Evolutionary conservation across 2,797 vertebrate species (phyloP), one percentile per base, ranked within the genome.

Genomic region (Channa striata): DNA sequence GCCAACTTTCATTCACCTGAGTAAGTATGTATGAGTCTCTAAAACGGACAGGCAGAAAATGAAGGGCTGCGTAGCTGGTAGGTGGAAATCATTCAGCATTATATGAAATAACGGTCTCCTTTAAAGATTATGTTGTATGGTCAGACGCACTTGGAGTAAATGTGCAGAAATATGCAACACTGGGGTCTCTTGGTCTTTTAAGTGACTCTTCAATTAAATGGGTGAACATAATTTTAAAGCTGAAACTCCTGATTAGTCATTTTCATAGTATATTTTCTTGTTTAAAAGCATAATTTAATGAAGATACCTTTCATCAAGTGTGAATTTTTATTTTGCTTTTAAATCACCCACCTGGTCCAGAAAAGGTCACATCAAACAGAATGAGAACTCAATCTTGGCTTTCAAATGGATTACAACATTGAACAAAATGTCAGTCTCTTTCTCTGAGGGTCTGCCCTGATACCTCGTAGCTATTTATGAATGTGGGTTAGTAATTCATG

Each of bases 391-490:
- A 11, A 14, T 44, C 36, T 43, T 19, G 19, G 12, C 19, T 34
- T 48, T 70, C 14, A 46, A 20, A 61, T 60, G 46, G 60, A 40
- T 52, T 59, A 8, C 36, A 14, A 59, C 44, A 20, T 39, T 57
- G 44, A 66, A 19, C 13, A 59, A 43, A 75, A 62, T 39, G 39
- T 30, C 36, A 23, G 58, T n/a, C 36, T n/a, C 36, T 30, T 30
- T 72, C 68, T 68, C 62, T 20, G 67, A 50, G 65, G 72, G 34
- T 66, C 50, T 82, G 62, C 17, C 60, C 73, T 4, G 23, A 42
- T 67, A 67, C 57, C 16, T 50, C 17, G 59, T 43, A 42, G 72
- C 71, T 89, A 86, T 87, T 87, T 84, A 77, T 81, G 69, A 77
- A 80, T 83, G 62, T 80, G 51, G 79, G 54, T 84, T 73, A 78